These are phyloP conservation scores for Alauda arvensis DNA, from an alignment of 2,797 vertebrate genomes.

Conservation along the genomic window DNA sequence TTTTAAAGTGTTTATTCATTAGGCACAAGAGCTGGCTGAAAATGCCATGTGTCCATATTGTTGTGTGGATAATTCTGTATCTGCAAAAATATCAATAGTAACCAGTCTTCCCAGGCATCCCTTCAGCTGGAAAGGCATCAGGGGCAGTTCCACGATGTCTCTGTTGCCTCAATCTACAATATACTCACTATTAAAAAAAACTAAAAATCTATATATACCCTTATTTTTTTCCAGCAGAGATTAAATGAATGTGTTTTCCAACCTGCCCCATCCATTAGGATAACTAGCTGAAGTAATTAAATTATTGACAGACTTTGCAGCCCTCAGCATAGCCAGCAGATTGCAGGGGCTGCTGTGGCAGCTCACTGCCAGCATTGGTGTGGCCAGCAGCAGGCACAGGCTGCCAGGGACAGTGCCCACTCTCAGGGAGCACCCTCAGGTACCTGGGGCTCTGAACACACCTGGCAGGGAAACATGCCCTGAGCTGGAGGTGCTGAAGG, in stretches of 20 bases:
- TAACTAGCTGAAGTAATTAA: slow-evolving; percentile 15
- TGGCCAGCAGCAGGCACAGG: not conserved
- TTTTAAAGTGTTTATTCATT: not conserved
- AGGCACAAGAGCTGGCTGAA: not conserved
- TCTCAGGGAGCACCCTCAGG: not conserved
- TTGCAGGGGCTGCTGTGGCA: not conserved
- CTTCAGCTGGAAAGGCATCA: not conserved
- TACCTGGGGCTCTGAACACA: not conserved
- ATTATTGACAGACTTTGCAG: slow-evolving; percentile 5
- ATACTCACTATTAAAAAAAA: not conserved
- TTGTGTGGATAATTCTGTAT: not conserved
- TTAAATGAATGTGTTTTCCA: not conserved
- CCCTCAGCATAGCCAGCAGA: not conserved
- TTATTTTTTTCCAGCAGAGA: not conserved
- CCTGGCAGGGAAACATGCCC: rapidly evolving
- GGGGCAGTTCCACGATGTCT: not conserved
- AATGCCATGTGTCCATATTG: not conserved
- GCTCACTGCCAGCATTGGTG: not conserved
- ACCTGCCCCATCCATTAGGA: not conserved
- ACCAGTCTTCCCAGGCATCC: not conserved
- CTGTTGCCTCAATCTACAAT: not conserved
- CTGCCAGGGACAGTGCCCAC: not conserved
- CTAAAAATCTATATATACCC: not conserved
- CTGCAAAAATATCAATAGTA: not conserved
- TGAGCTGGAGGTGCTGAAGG: not conserved